phyloP scores from a whole-genome alignment of 2,888 invertebrate species.

The Junonia oenone region DNA sequence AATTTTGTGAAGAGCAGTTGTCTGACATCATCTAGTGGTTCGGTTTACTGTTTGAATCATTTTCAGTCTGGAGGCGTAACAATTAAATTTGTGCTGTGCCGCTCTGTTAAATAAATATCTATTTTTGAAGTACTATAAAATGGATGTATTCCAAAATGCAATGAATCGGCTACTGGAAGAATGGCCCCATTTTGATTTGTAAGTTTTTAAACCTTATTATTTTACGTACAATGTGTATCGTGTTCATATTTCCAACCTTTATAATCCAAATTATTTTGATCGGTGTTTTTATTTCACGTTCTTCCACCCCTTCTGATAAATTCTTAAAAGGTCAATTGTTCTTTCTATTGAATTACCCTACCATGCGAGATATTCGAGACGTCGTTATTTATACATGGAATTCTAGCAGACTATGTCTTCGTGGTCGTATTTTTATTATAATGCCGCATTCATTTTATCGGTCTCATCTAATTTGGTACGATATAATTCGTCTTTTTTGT shows the following conservation, averaged over 20 bases:
- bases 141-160: not conserved
- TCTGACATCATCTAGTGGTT: constrained; percentile 58
- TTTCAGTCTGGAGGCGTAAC: constrained; percentile 41
- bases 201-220: constrained; percentile 33
- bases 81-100: constrained; percentile 41
- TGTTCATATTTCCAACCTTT: too few species aligned
- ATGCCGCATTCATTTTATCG: constrained; percentile 23
- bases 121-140: not conserved
- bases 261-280: too few species aligned
- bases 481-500: constrained; percentile 24
- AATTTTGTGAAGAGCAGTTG: constrained; percentile 48
- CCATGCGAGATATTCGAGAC: not conserved
- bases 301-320: not conserved
- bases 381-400: constrained; percentile 11
- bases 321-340: not conserved
- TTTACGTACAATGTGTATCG: too few species aligned
- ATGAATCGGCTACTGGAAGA: constrained; percentile 44
- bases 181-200: constrained; percentile 41
- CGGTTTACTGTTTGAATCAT: constrained; percentile 57
- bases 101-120: constrained; percentile 21
- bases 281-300: not conserved
- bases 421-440: constrained; percentile 22
- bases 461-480: constrained; percentile 18
- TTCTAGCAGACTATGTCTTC: constrained; percentile 19
- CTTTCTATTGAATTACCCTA: not conserved